Conservation (phyloP, 2,113 vertebrate genomes). For the Oreochromis tanganicae region DNA sequence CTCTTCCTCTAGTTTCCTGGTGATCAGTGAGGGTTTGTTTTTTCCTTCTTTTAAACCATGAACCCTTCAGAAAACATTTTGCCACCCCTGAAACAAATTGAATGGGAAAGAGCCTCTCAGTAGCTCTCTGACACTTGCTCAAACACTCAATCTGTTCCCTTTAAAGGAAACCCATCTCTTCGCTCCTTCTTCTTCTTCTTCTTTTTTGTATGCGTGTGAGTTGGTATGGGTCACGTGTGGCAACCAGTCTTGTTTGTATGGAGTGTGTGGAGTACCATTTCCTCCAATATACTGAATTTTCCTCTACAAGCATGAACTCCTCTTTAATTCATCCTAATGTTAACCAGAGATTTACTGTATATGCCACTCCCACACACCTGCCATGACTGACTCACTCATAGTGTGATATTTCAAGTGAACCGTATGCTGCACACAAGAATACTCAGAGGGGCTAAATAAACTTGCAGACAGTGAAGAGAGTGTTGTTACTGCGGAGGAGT, state of each 20-base stretch:
- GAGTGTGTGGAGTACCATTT: background rate
- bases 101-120: slow-evolving; percentile 16
- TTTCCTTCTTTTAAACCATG: background rate
- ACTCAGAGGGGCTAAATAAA: slow-evolving; percentile 38
- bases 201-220: background rate
- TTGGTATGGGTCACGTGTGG: background rate
- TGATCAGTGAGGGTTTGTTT: slow-evolving; percentile 1
- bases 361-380: slow-evolving; percentile 50
- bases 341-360: slow-evolving; percentile 38
- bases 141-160: slow-evolving; percentile 6
- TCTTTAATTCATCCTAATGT: slow-evolving; percentile 22
- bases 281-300: background rate
- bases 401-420: slow-evolving; percentile 53
- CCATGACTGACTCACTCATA: slow-evolving; percentile 45
- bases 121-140: slow-evolving; percentile 19
- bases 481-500: background rate
- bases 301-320: background rate
- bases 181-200: background rate
- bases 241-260: background rate
- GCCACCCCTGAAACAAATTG: slow-evolving; percentile 28
- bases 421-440: slow-evolving; percentile 23
- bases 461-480: slow-evolving; percentile 9
- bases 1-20: background rate
- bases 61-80: background rate
- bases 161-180: background rate